Conservation (phyloP, 1,140 invertebrate genomes). For the Phymorhynchus buccinoides region DNA sequence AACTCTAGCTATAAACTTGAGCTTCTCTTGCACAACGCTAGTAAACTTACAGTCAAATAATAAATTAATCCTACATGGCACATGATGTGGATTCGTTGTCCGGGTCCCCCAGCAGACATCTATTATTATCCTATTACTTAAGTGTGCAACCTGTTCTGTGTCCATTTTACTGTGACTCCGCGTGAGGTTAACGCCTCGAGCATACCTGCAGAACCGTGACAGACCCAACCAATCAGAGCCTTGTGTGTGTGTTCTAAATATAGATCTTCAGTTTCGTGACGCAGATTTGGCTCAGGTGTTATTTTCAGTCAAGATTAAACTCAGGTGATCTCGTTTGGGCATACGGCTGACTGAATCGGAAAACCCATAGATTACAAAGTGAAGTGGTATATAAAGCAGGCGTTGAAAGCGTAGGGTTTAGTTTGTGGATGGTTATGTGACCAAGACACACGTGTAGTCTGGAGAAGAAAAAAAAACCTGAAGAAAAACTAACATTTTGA, state of each 20-base stretch:
- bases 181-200: neutral
- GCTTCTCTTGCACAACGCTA: too few relatives aligned
- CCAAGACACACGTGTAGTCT: neutral
- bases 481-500: neutral
- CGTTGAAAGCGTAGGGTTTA: neutral
- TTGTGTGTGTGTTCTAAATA: neutral
- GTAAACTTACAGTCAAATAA: too few relatives aligned
- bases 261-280: neutral
- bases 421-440: neutral
- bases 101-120: neutral
- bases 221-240: neutral
- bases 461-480: neutral
- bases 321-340: too few relatives aligned
- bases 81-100: neutral
- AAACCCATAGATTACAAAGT: neutral
- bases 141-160: too few relatives aligned
- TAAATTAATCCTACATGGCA: too few relatives aligned
- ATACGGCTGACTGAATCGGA: neutral
- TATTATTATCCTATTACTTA: neutral
- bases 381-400: neutral
- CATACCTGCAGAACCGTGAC: neutral
- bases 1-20: too few relatives aligned
- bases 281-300: neutral
- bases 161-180: neutral
- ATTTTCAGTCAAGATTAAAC: neutral